Evolutionary conservation across 2,113 vertebrate genomes (phyloP).

Genomic region (Edolisoma coerulescens): DNA sequence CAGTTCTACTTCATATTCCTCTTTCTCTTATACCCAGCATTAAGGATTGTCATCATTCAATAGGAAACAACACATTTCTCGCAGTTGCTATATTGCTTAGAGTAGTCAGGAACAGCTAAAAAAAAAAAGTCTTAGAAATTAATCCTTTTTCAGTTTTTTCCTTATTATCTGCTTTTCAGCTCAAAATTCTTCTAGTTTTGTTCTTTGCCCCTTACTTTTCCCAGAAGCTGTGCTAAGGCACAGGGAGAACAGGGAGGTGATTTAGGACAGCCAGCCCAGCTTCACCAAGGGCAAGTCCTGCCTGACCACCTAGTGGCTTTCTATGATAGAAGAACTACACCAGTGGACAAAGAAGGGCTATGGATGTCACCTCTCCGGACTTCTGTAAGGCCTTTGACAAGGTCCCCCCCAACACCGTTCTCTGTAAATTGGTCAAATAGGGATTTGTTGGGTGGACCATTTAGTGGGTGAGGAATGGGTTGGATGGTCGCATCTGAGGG

Average conservation of each 20-base stretch:
- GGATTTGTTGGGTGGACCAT: too few species aligned
- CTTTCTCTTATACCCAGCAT: background rate
- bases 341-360: background rate
- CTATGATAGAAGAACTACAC: background rate
- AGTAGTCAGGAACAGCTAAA: background rate
- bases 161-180: background rate
- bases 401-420: fast-evolving
- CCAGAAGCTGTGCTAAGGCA: background rate
- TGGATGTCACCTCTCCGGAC: background rate
- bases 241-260: background rate
- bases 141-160: background rate
- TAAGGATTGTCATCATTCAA: background rate
- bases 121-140: background rate
- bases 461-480: fast-evolving
- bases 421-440: background rate
- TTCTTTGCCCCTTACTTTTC: fast-evolving
- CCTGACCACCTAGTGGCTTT: background rate
- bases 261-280: background rate
- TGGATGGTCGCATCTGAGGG: background rate
- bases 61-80: background rate
- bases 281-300: background rate
- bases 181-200: background rate
- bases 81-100: background rate
- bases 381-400: background rate
- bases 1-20: background rate